Base-by-base conservation (phyloP, 2,797 vertebrate species). In the Alcedo atthis region DNA sequence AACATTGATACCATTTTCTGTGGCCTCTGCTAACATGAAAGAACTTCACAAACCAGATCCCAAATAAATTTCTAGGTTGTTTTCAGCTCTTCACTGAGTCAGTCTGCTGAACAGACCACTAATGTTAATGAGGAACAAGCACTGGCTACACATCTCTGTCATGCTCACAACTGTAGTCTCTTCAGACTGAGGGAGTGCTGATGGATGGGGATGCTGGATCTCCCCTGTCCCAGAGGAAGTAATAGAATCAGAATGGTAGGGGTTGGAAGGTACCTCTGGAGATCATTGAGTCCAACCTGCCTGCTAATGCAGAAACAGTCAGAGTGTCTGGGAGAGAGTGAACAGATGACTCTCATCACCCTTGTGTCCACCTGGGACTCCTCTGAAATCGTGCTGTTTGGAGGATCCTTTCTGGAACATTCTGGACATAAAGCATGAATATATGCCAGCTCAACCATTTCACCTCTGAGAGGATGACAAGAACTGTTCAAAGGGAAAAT, bases 291-390 rank as follows among this genome's bases (percentile, higher is more conserved):
- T 48, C 46, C 46, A 48, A 48, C 24, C 46, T 48, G 46, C 12
- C 46, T 48, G 24, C 24, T 14, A 48, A 48, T 48, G 46, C 46
- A 48, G 46, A 24, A 48, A 48, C 46, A 48, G 46, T 48, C 46
- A 48, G 46, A 16, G 17, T 9, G 18, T n/a, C 17, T 35, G 1
- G 5, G 21, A 14, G 4, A 6, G 12, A n/a, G 24, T 4, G 8
- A 10, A 59, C 24, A 82, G 32, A 8, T 25, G 57, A 8, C 11
- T 67, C 14, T 51, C 40, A 63, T 51, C 40, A 63, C 2, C 2
- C 11, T 45, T 62, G 19, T 1, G 13, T 26, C 22, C 10, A 64
- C 9, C 0, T 69, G 15, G 17, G 15, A 82, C 4, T 26, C 11
- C 16, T 53, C 14, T 76, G 37, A 68, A 78, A 64, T 17, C 0